Conservation (phyloP, 2,113 vertebrate species). For the Amazona vittata region DNA sequence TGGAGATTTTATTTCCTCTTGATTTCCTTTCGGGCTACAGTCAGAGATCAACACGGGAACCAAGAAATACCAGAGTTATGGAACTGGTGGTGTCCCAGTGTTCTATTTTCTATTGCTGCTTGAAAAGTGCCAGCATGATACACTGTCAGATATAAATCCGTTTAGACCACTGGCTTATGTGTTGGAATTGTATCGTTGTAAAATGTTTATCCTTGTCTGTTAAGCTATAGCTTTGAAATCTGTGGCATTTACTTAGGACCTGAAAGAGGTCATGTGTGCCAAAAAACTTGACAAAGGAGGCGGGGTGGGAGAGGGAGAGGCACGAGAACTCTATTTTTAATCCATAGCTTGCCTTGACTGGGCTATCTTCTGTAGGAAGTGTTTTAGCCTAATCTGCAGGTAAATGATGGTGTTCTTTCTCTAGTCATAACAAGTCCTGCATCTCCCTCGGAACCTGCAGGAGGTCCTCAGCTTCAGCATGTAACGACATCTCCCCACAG, state of each 20-base stretch:
- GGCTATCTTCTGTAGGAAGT: background rate
- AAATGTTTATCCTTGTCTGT: background rate
- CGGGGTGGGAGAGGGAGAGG: fast-evolving
- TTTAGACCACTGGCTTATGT: background rate
- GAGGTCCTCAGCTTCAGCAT: constrained; percentile 16
- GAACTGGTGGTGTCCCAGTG: background rate
- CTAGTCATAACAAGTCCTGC: background rate
- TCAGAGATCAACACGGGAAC: background rate
- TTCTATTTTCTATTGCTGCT: background rate
- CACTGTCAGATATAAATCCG: background rate
- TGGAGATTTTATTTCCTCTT: background rate
- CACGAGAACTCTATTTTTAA: background rate
- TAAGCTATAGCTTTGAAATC: background rate
- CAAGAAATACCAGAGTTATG: background rate
- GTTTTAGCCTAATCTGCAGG: background rate
- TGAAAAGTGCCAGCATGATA: background rate
- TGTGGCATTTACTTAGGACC: background rate
- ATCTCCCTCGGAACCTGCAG: background rate
- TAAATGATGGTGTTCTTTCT: background rate
- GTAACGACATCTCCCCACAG: constrained; percentile 8
- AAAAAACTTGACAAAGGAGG: background rate
- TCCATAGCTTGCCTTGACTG: background rate
- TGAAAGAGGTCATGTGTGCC: background rate
- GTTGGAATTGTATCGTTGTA: background rate
- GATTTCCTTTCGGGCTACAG: background rate